Percentiles rank a stretch among this genome's conserved stretches.
Evolutionary conservation across 2,797 vertebrate species (phyloP).

Genomic region (Muscicapa striata): DNA sequence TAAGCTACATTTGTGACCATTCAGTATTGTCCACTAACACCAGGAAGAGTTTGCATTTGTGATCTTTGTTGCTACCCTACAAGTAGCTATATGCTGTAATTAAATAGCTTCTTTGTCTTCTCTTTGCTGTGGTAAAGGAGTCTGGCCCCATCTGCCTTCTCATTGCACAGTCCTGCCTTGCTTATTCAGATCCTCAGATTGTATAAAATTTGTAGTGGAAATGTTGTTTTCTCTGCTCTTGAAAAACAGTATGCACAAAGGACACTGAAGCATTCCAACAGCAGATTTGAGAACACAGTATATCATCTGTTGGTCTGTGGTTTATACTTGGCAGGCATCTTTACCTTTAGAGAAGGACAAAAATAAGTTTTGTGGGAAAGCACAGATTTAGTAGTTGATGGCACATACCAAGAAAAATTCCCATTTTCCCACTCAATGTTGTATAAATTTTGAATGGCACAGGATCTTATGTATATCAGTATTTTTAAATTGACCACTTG

Average conservation of each 20-base stretch:
- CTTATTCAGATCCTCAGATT: background rate
- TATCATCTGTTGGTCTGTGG: background rate
- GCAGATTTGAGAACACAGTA: background rate
- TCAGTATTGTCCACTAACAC: background rate
- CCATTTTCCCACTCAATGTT: accelerated
- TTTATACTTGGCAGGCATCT: conserved; percentile 4
- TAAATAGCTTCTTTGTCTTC: background rate
- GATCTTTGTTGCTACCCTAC: background rate
- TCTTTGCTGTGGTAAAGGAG: background rate
- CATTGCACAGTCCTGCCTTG: background rate
- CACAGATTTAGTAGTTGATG: background rate
- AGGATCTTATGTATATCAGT: background rate
- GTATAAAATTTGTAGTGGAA: background rate
- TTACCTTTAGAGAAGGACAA: background rate
- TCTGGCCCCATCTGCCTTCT: background rate
- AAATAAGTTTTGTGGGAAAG: background rate
- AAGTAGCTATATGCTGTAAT: background rate
- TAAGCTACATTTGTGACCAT: background rate
- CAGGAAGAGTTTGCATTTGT: background rate
- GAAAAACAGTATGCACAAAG: background rate
- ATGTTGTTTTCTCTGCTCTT: background rate
- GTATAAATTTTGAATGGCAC: background rate
- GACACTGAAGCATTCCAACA: background rate
- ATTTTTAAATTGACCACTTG: background rate
- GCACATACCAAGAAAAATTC: background rate